Conservation (phyloP, 2,113 vertebrate genomes). For the Tapirus terrestris region DNA sequence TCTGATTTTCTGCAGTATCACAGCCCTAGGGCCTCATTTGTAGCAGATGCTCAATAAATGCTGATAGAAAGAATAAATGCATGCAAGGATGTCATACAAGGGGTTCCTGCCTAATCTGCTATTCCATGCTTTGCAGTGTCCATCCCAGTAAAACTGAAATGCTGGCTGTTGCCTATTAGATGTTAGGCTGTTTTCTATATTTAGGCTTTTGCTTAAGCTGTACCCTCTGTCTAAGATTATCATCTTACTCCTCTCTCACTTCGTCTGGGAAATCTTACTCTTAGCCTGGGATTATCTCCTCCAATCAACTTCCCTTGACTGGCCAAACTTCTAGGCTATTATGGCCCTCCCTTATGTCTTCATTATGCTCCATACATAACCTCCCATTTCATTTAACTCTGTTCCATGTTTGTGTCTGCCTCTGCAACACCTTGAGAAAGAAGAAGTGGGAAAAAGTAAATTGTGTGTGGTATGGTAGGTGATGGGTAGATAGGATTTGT, state of each 20-base stretch:
- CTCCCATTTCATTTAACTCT: neutral
- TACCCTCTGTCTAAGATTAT: neutral
- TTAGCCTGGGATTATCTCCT: neutral
- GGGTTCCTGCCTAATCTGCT: neutral
- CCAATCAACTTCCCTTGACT: neutral
- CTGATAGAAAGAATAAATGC: neutral
- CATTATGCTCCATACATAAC: no score
- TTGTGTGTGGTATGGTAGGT: neutral
- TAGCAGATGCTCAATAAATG: neutral
- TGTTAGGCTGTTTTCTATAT: neutral
- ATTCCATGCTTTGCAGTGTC: neutral
- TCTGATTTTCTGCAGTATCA: neutral
- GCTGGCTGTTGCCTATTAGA: neutral
- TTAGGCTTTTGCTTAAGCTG: neutral
- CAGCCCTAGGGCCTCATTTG: neutral
- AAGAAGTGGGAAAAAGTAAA: neutral
- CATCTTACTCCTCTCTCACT: neutral
- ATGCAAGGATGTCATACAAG: neutral
- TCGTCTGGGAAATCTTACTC: neutral
- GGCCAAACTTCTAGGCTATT: neutral
- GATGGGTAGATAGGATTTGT: neutral
- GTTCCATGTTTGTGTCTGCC: neutral
- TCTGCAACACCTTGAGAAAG: neutral
- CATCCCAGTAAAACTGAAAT: neutral
- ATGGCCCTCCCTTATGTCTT: rapidly evolving